Conservation (phyloP, 1,140 invertebrate genomes). For the Stegodyphus dumicola region DNA sequence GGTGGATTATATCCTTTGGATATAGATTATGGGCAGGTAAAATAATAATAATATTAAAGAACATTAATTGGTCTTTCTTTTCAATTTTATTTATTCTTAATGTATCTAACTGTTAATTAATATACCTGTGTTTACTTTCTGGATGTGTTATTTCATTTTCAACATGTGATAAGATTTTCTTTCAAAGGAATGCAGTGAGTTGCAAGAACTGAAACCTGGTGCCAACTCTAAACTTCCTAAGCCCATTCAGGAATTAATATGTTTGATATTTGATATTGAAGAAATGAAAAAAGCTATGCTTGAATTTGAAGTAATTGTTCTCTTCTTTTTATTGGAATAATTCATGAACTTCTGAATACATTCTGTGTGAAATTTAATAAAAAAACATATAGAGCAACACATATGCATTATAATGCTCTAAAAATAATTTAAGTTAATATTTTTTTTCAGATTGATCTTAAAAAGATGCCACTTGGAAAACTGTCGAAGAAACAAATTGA, state of each 20-base stretch:
- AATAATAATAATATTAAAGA: no score
- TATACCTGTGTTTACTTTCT: not conserved
- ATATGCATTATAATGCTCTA: no score
- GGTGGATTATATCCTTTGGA: conserved; percentile 90
- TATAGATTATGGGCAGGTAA: conserved; percentile 78
- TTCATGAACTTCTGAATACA: no score
- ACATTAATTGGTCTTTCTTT: not conserved
- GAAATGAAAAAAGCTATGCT: conserved; percentile 91
- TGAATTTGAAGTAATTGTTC: conserved; percentile 84
- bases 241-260: conserved; percentile 85
- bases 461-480: conserved; percentile 98
- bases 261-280: conserved; percentile 90
- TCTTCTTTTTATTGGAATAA: no score
- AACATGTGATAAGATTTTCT: not conserved
- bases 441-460: conserved; percentile 81
- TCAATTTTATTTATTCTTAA: not conserved
- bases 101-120: not conserved
- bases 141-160: not conserved
- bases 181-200: conserved; percentile 67
- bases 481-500: conserved; percentile 91
- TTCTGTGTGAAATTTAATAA: no score
- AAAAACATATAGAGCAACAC: no score
- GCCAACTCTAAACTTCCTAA: conserved; percentile 78
- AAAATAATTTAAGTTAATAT: not conserved
- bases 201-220: conserved; percentile 64